Base-by-base conservation (phyloP, 2,888 invertebrate genomes). In the Nomada goodeniana region DNA sequence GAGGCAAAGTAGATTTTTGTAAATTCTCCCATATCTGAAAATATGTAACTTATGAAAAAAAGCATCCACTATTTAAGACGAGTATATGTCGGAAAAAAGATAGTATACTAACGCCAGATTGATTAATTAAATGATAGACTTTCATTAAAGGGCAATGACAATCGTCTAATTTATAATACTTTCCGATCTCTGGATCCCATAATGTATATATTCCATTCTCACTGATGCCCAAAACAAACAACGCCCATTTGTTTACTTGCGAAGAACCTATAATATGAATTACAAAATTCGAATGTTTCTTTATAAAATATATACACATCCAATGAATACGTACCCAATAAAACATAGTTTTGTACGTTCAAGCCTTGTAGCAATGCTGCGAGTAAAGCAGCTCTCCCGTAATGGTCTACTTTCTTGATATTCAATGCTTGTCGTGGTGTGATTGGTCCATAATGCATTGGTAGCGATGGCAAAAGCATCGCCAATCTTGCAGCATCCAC, bases 101-200 rank as follows among this genome's bases (percentile, higher is more conserved):
- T 20, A n/a, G 52, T n/a, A 59, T 81, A 90, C 91, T 88, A 82
- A 93, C 93, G 67, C 92, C 92, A 72, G 89, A 90, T 73, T 92
- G 88, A 90, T 92, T 93, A n/a, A 94, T 90, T 26, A 94, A 76
- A 29, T 93, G 90, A 10, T 89, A 90, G 44, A 92, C 91, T 73
- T 89, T 92, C 23, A 91, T 89, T 50, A 93, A 80, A 10, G 93
- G 87, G 73, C 92, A 93, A n/a, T 91, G 90, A 73, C 90, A 92
- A 36, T 93, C 93, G 26, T 87, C 89, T 23, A 93, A 77, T 57
- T 90, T 89, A 74, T 91, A 92, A 70, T 86, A 89, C 65, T 91
- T 91, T 1, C 93, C 93, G 67, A 86, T 92, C 79, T 93, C 93
- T 10, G 93, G 92, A 84, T 93, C 93, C 93, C 93, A 93, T 26